These are phyloP conservation scores for Leptopilina drosophilae DNA, from an alignment of 2,888 invertebrate species.

Conservation along the genomic window DNA sequence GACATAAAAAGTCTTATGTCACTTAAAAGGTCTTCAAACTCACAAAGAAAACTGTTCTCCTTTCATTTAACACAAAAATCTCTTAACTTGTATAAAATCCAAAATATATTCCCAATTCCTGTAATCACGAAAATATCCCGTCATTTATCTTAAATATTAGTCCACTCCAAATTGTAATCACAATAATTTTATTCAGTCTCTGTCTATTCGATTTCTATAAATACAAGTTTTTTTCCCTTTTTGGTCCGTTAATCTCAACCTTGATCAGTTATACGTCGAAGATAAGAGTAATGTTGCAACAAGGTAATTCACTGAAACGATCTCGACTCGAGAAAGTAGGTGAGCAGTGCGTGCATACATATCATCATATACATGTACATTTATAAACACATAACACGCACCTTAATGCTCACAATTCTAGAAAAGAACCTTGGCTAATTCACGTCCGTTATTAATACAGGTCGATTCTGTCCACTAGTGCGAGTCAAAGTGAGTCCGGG, in stretches of 20 bases:
- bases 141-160: too few species aligned
- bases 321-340: constrained; percentile 54
- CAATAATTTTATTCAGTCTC: too few species aligned
- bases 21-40: too few species aligned
- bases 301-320: constrained; percentile 30
- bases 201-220: too few species aligned
- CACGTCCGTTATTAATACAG: constrained; percentile 47
- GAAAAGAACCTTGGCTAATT: constrained; percentile 40
- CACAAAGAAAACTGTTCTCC: too few species aligned
- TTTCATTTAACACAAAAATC: too few species aligned
- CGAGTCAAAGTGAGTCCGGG: constrained; percentile 11
- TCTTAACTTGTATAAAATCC: too few species aligned
- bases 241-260: constrained; percentile 38
- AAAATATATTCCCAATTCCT: too few species aligned
- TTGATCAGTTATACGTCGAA: constrained; percentile 51
- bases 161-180: too few species aligned
- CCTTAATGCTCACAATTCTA: constrained; percentile 22
- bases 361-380: not conserved
- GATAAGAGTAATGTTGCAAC: constrained; percentile 25
- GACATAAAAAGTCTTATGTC: too few species aligned
- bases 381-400: not conserved
- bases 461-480: constrained; percentile 43
- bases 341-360: constrained; percentile 54
- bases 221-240: too few species aligned
- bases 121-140: too few species aligned